Conservation (phyloP, 2,113 vertebrate genomes). For the Pygoscelis antarcticus region DNA sequence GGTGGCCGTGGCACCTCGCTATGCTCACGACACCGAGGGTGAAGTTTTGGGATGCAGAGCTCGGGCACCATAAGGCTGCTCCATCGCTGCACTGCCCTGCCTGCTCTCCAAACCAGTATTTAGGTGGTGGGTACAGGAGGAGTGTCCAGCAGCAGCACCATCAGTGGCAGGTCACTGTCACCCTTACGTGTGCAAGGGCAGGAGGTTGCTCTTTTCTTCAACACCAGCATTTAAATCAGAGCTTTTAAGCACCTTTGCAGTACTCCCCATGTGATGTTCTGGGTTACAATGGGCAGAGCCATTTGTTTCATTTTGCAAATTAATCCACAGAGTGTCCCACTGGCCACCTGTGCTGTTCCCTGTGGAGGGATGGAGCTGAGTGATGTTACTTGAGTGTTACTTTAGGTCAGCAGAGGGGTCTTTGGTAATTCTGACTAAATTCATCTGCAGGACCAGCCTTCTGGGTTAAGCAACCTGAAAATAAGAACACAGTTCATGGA, state of each 20-base stretch:
- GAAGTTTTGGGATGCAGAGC: background rate
- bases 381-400: accelerated
- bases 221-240: background rate
- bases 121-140: background rate
- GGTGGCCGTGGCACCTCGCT: background rate
- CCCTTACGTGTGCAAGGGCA: accelerated
- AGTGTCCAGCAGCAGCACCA: background rate
- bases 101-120: background rate
- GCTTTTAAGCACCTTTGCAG: background rate
- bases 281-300: background rate
- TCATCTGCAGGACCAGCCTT: background rate
- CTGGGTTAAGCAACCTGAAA: background rate
- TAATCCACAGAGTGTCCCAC: background rate
- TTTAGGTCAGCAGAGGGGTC: slow-evolving; percentile 65
- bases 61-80: accelerated
- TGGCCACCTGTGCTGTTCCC: accelerated
- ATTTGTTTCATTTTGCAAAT: background rate
- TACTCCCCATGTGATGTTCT: background rate
- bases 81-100: background rate
- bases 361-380: background rate
- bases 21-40: accelerated
- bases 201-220: background rate
- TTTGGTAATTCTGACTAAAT: slow-evolving; percentile 80
- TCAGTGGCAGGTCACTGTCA: accelerated
- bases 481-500: background rate